phyloP scores from a whole-genome alignment of 2,113 vertebrate species.

The Chascanopsetta lugubris region DNA sequence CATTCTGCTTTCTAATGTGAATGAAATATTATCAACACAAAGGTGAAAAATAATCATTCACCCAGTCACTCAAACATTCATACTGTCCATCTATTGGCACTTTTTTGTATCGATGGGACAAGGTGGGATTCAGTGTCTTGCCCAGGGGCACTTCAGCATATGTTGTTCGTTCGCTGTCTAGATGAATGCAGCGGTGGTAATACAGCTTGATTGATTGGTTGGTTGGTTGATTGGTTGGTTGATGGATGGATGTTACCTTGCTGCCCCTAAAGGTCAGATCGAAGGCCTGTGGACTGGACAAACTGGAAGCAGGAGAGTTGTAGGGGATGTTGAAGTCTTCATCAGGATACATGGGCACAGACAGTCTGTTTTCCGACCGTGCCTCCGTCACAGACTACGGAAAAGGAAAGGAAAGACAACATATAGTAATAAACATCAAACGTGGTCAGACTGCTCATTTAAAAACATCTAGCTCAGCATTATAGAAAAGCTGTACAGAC shows the following conservation, averaged over 20 bases:
- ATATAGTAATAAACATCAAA: neutral
- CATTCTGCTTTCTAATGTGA: no score
- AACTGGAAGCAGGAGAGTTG: constrained; percentile 61
- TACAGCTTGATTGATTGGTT: no score
- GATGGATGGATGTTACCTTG: constrained; percentile 51
- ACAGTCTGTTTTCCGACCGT: constrained; percentile 74
- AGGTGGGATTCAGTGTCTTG: no score
- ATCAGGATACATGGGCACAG: constrained; percentile 54
- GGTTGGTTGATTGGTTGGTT: no score
- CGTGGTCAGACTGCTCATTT: neutral
- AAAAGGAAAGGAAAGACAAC: neutral
- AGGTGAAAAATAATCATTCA: no score
- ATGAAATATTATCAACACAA: no score
- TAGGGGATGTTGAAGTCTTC: constrained; percentile 71
- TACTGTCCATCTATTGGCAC: no score
- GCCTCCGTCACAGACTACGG: constrained; percentile 45
- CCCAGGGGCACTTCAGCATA: no score
- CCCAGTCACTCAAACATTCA: no score
- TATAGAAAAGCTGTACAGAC: neutral
- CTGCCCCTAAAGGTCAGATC: constrained; percentile 73
- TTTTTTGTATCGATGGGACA: no score
- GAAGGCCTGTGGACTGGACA: constrained; percentile 65
- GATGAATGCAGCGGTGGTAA: no score
- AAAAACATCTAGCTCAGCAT: neutral
- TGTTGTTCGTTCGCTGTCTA: no score